phyloP scores from a whole-genome alignment of 2,888 invertebrate genomes.

The Agonopterix heracliana region DNA sequence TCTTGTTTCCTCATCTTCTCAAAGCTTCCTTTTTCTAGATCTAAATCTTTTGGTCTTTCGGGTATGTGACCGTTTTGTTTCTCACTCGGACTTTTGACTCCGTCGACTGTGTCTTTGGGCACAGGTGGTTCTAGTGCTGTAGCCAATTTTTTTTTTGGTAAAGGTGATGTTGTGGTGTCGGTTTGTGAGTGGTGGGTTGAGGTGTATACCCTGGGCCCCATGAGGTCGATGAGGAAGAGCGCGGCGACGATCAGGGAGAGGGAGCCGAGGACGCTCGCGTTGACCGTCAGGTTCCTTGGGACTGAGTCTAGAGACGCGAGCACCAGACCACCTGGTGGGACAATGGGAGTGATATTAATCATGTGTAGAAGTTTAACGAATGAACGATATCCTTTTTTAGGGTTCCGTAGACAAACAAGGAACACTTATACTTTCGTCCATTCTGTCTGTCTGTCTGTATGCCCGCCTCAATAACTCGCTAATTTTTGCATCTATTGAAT shows the following conservation, averaged over 20 bases:
- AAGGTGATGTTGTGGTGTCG: constrained; percentile 39
- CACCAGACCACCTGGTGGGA: constrained; percentile 77
- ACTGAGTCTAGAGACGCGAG: constrained; percentile 83
- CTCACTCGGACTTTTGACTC: constrained; percentile 8
- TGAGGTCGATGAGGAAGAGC: constrained; percentile 81
- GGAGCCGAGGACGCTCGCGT: constrained; percentile 82
- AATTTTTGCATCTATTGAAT: too few relatives aligned
- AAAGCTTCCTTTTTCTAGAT: constrained; percentile 39
- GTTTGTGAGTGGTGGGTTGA: constrained; percentile 60
- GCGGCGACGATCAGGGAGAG: constrained; percentile 80
- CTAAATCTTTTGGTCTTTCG: constrained; percentile 51
- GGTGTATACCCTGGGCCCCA: constrained; percentile 71
- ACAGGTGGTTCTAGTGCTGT: constrained; percentile 25
- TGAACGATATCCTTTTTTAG: background rate
- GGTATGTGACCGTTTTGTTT: constrained; percentile 2
- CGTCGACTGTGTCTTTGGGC: constrained; percentile 7
- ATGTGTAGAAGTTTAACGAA: background rate
- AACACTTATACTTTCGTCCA: too few relatives aligned
- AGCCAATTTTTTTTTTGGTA: constrained; percentile 54
- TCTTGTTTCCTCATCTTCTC: constrained; percentile 31
- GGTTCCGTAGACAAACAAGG: too few relatives aligned
- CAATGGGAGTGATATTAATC: constrained; percentile 3
- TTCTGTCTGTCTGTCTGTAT: too few relatives aligned
- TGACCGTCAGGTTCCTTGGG: constrained; percentile 80
- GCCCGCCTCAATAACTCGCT: too few relatives aligned